A percentile compares a stretch with the other conserved stretches of the same genome.
These are phyloP conservation scores for Papilio polyxenes DNA, from an alignment of 1,140 invertebrate genomes.

Conservation along the genomic window DNA sequence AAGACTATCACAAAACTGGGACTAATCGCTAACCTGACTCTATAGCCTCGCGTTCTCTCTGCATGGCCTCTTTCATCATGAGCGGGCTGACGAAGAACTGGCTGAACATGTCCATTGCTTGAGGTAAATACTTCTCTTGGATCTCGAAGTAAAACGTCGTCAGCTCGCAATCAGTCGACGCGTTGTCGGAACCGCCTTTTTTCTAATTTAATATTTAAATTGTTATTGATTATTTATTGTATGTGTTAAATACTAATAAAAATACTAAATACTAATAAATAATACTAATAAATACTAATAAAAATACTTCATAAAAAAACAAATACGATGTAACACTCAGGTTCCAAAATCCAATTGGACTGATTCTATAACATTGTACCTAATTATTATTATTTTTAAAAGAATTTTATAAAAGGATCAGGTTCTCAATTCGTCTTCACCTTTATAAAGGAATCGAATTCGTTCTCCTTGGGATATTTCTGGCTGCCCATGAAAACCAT, in stretches of 20 bases:
- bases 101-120: constrained; percentile 92
- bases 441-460: constrained; percentile 90
- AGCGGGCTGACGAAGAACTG: constrained; percentile 95
- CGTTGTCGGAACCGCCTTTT: constrained; percentile 91
- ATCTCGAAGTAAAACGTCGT: constrained; percentile 95
- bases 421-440: constrained; percentile 44
- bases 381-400: no score
- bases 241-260: not conserved
- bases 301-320: no score
- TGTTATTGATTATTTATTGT: not conserved
- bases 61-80: constrained; percentile 92
- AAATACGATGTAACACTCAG: no score
- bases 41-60: constrained; percentile 94
- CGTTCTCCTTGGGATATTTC: constrained; percentile 93
- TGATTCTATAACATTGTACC: no score
- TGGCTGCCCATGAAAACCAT: constrained; percentile 97
- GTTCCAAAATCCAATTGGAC: no score
- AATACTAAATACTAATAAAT: no score
- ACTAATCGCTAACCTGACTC: constrained; percentile 93
- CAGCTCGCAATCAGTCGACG: constrained; percentile 90
- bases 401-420: no score
- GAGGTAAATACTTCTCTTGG: constrained; percentile 87
- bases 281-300: no score
- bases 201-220: constrained; percentile 71
- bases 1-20: no score